Evolutionary conservation across 2,888 invertebrate genomes (phyloP).

Genomic region (Acronicta alni): DNA sequence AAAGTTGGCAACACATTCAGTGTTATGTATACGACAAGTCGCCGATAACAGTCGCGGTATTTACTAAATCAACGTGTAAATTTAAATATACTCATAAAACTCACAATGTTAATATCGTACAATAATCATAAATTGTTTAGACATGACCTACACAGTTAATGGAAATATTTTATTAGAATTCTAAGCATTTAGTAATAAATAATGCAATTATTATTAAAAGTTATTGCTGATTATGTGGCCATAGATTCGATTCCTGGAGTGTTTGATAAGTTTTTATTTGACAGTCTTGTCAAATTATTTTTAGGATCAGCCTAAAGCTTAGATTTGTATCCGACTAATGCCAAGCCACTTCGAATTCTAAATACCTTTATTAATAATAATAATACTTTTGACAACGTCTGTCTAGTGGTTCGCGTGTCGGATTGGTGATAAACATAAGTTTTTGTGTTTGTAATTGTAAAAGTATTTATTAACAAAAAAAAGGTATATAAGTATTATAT

Average conservation of each 20-base stretch:
- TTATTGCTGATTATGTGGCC: not conserved
- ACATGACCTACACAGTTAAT: slow-evolving; percentile 14
- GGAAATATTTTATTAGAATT: slow-evolving; percentile 24
- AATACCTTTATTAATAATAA: too few species aligned
- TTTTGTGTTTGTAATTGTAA: too few species aligned
- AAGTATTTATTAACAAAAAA: too few species aligned
- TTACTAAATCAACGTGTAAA: slow-evolving; percentile 9
- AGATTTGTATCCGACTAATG: too few species aligned
- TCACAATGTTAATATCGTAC: slow-evolving; percentile 30
- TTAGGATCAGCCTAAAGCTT: too few species aligned
- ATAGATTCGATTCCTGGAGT: not conserved
- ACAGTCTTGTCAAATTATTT: too few species aligned
- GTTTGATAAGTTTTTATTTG: too few species aligned
- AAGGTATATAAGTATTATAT: too few species aligned
- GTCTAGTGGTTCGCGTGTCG: too few species aligned
- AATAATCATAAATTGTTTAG: slow-evolving; percentile 17
- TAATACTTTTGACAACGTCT: too few species aligned
- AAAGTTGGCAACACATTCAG: slow-evolving; percentile 12
- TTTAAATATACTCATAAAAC: slow-evolving; percentile 19
- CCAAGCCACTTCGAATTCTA: too few species aligned
- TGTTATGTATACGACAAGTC: slow-evolving; percentile 12
- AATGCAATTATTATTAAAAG: slow-evolving; percentile 32
- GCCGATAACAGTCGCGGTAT: slow-evolving; percentile 28
- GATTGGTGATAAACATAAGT: too few species aligned
- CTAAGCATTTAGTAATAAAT: slow-evolving; percentile 20